Conservation (phyloP, 2,797 vertebrate species). For the Takifugu rubripes region DNA sequence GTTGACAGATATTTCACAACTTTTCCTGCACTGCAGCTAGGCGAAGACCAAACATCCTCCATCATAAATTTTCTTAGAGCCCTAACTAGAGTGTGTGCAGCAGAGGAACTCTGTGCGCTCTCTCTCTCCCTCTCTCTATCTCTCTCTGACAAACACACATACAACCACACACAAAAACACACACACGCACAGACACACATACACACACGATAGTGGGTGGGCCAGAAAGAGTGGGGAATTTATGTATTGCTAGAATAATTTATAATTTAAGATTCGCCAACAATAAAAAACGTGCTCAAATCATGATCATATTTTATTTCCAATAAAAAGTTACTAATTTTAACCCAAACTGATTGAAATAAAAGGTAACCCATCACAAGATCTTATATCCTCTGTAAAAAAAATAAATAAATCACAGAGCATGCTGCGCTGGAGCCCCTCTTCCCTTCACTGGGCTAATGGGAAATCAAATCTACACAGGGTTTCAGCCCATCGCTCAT, state of each 20-base stretch:
- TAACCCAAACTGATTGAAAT: too few species aligned
- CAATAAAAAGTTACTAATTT: too few species aligned
- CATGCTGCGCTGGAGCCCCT: conserved; percentile 17
- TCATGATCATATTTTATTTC: too few species aligned
- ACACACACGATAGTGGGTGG: conserved; percentile 19
- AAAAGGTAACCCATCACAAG: too few species aligned
- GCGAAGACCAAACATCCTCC: conserved; percentile 73
- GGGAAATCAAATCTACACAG: conserved; percentile 56
- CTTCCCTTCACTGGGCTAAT: conserved; percentile 41
- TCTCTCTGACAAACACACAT: neutral
- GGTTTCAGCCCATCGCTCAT: conserved; percentile 57
- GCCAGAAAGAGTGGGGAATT: conserved; percentile 11
- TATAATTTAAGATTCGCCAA: conserved; percentile 7
- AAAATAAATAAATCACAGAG: conserved; percentile 32
- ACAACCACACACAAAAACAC: conserved; percentile 20
- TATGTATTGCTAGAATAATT: conserved; percentile 28
- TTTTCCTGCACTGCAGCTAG: conserved; percentile 65
- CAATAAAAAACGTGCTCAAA: neutral
- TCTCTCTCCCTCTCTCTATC: too few species aligned
- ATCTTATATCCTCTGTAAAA: neutral
- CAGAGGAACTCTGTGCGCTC: conserved; percentile 51
- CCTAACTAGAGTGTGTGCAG: conserved; percentile 53
- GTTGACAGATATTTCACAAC: conserved; percentile 74
- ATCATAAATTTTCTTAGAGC: conserved; percentile 67
- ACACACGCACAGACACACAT: conserved; percentile 18